A percentile compares a stretch with the other conserved stretches of the same genome.
Evolutionary conservation across 2,888 invertebrate species (phyloP).

Genomic region (Diadegma fenestrale): DNA sequence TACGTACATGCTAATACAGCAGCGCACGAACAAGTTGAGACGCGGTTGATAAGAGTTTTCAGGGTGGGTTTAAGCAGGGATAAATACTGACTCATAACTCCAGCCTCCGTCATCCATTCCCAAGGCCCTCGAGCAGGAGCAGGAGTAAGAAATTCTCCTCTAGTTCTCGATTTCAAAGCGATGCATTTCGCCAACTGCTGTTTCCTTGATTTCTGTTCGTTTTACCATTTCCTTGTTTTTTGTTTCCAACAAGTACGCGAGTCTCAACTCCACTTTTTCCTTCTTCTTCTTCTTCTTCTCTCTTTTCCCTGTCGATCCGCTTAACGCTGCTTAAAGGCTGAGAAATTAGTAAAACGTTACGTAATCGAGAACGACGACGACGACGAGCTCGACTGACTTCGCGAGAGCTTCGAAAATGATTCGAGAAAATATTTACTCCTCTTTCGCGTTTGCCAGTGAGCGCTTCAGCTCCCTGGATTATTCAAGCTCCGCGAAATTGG

Average conservation of each 20-base stretch:
- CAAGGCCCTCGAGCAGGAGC: conserved; percentile 48
- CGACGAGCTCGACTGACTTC: conserved; percentile 12
- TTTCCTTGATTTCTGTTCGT: conserved; percentile 1
- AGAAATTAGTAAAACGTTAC: conserved; percentile 37
- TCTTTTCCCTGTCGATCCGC: too few species aligned
- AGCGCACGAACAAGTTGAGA: conserved; percentile 31
- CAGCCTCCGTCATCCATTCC: conserved; percentile 49
- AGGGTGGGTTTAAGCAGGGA: conserved; percentile 77
- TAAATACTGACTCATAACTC: conserved; percentile 77
- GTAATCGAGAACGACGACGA: conserved; percentile 47
- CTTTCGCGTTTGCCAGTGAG: conserved; percentile 19
- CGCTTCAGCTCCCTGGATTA: conserved; percentile 32
- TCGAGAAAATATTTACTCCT: conserved; percentile 45
- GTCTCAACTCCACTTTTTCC: conserved; percentile 1
- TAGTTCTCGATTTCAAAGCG: neutral
- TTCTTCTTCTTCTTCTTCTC: neutral
- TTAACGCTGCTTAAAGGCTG: neutral
- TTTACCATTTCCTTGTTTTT: neutral
- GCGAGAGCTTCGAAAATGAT: conserved; percentile 33
- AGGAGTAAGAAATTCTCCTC: conserved; percentile 28
- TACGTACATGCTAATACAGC: conserved; percentile 38
- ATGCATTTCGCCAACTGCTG: conserved; percentile 34
- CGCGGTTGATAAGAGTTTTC: conserved; percentile 66
- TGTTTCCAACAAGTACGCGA: neutral
- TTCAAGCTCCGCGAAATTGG: conserved; percentile 48